phyloP scores from a whole-genome alignment of 2,888 invertebrate species.

The Nemoura dubitans region DNA sequence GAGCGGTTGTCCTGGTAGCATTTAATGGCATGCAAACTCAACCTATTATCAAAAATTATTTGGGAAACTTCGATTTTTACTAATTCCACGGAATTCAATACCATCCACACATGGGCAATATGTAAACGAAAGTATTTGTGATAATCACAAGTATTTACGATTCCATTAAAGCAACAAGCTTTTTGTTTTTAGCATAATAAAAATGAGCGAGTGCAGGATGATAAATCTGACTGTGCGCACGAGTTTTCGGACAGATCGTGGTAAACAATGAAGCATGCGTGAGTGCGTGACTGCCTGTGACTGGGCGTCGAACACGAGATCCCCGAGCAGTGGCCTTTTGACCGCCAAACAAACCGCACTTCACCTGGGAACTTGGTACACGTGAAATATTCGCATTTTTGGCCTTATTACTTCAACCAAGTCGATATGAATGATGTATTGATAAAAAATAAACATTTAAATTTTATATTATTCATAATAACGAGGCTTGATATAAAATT shows the following conservation, averaged over 20 bases:
- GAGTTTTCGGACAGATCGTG: background rate
- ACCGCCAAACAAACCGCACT: background rate
- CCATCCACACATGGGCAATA: too few relatives aligned
- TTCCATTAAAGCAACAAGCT: background rate
- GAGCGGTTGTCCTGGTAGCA: too few relatives aligned
- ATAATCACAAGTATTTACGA: background rate
- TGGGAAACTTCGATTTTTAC: too few relatives aligned
- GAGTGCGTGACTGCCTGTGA: background rate
- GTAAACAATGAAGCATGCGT: background rate
- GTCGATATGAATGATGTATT: background rate
- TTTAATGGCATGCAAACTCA: too few relatives aligned
- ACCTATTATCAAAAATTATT: too few relatives aligned
- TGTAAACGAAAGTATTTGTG: too few relatives aligned
- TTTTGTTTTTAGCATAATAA: background rate
- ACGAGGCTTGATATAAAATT: too few relatives aligned
- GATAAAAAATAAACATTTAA: too few relatives aligned
- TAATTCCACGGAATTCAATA: too few relatives aligned
- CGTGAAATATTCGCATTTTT: background rate
- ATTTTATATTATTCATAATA: too few relatives aligned
- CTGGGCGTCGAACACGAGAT: background rate
- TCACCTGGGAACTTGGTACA: background rate
- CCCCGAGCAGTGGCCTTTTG: background rate
- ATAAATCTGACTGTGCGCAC: background rate
- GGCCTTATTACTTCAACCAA: background rate
- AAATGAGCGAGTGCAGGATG: background rate